Evolutionary conservation across 2,113 vertebrate genomes (phyloP).

Genomic region (Nibea coibor): DNA sequence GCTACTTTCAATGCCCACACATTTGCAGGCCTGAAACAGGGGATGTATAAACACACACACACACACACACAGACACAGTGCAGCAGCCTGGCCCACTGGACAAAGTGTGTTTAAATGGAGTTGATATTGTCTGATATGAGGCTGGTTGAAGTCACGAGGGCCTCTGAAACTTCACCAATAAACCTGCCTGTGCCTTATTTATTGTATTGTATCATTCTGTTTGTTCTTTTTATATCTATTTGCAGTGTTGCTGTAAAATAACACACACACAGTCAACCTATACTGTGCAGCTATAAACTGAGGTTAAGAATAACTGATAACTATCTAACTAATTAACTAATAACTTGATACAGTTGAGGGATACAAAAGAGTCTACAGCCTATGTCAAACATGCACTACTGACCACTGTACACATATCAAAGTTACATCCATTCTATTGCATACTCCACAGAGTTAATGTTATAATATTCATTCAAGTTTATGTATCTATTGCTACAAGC

Average conservation of each 20-base stretch:
- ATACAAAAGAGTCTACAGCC: not conserved
- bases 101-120: not conserved
- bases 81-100: not conserved
- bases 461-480: not conserved
- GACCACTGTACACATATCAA: not conserved
- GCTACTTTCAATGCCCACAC: not conserved
- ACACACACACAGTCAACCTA: not conserved
- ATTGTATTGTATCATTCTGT: not conserved
- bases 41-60: not conserved
- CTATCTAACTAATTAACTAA: too few species aligned
- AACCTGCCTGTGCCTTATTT: not conserved
- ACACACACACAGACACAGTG: not conserved
- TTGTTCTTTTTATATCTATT: not conserved
- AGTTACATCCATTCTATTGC: not conserved
- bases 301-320: not conserved
- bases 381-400: not conserved
- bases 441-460: not conserved
- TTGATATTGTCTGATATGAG: slow-evolving; percentile 1
- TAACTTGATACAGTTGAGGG: too few species aligned
- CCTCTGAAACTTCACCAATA: slow-evolving; percentile 6
- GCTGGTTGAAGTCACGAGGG: not conserved
- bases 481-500: not conserved
- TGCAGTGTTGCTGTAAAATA: not conserved
- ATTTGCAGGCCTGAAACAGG: not conserved
- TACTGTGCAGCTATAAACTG: not conserved